Base-by-base conservation (phyloP, 2,797 vertebrate genomes). In the Botia almorhae region DNA sequence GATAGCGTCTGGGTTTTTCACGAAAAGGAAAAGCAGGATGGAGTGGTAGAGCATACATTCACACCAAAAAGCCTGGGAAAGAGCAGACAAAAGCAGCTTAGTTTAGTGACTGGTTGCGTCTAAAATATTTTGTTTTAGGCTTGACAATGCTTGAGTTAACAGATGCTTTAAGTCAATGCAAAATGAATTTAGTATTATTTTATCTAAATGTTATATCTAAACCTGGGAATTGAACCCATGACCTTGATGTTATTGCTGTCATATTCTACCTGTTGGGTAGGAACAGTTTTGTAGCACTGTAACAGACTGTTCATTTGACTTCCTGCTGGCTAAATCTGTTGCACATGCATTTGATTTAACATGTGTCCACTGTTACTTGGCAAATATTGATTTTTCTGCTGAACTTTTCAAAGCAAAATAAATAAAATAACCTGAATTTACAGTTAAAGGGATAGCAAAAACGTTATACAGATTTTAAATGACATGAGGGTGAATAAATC, bases 1-100 rank as follows among this genome's bases (percentile, higher is more conserved):
- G 88, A 90, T 91, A 89, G 81, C 89, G 91, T 92, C 91, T 85
- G 88, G 91, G 75, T 89, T 92, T 91, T 93, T 92, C 48, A 89
- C 90, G 88, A 91, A 93, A 94, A 90, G 85, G 89, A 89, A 87
- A 76, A 92, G 87, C 83, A 85, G 89, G 88, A 84, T 65, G 70
- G 71, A 33, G 70, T 72, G 78, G 80, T 76, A 80, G 64, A 82
- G 70, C 16, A 3, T 14, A 48, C 11, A 33, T 70, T 84, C 76
- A 63, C 58, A 65, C 78, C 0, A 8, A 21, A 0, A 65, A 51
- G 65, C 19, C 3, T 13, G 55, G 13, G n/a, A 36, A 48, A 39
- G 10, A 63, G 80, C 43, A 36, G 43, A 50, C 1, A 23, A 76
- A 60, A 55, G 43, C 51, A 26, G 19, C 76, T 51, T 19, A 7